Base-by-base conservation (phyloP, 2,113 vertebrate genomes). In the Alethe castanea region DNA sequence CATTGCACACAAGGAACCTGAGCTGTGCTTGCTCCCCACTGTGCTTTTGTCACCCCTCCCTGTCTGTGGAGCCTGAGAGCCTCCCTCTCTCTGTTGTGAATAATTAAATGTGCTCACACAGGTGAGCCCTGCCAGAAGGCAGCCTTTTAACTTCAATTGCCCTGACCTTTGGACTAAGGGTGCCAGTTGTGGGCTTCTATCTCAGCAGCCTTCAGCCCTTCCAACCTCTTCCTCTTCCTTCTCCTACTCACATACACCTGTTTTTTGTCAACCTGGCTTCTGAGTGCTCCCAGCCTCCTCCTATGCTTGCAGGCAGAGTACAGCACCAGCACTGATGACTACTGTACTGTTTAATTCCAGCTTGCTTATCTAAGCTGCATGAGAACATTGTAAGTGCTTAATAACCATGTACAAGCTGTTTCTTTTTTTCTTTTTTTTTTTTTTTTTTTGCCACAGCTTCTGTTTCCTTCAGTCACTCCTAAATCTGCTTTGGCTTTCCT, bases 361-460 rank as follows among this genome's bases (percentile, higher is more conserved):
- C 78, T 82, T 87, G 79, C 81, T 91, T 94, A 72, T 69, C 81
- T 80, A 77, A 96, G 78, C 44, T 60, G 40, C 73, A 66, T 47
- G 65, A 92, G 90, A 86, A 88, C 72, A 69, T 47, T 74, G 3
- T 92, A 92, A 83, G n/a, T 82, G 62, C 67, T 92, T 84, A 92
- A 87, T 90, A 62, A 57, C 82, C 50, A 25, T 71, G 47, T 56
- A 60, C 73, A 66, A 81, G 71, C 81, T 66, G 67, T 8, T 22
- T 26, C 24, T 6, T 26, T 15, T 23, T 42, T n/a, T 50, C 19
- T 40, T n/a, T 44, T 5, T 53, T 53, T 23, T 42, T n/a, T 52
- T 23, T 42, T n/a, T 40, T 64, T 3, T 5, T 9, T 8, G 10
- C 40, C 67, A 18, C 71, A 92, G 84, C 94, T 88, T 93, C 79